phyloP scores from a whole-genome alignment of 2,797 vertebrate species.

The Cynopterus sphinx region DNA sequence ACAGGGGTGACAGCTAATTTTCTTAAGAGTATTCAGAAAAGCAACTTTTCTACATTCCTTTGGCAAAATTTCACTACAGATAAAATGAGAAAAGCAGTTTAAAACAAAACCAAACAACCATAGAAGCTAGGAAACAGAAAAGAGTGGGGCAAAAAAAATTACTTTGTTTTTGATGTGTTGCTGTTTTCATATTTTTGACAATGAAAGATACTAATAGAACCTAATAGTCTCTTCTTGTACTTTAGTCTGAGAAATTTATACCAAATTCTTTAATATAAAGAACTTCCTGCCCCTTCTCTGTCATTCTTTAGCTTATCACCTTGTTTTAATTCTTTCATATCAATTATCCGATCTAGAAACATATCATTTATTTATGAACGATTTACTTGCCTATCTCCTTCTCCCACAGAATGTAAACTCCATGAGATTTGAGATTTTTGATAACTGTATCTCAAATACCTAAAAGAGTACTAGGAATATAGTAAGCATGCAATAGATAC shows the following conservation, averaged over 20 bases:
- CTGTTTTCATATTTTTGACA: conserved; percentile 13
- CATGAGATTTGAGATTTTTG: background rate
- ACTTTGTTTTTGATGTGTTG: background rate
- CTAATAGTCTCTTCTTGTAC: background rate
- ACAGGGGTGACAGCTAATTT: background rate
- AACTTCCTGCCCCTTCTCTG: background rate
- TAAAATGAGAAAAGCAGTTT: background rate
- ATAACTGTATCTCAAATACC: conserved; percentile 7
- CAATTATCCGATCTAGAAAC: background rate
- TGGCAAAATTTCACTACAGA: background rate
- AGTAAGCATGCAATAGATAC: background rate
- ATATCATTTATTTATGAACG: background rate
- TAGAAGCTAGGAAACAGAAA: conserved; percentile 23
- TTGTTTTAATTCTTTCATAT: conserved; percentile 1
- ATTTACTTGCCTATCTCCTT: conserved; percentile 25
- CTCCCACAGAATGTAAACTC: background rate
- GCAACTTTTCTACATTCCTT: background rate
- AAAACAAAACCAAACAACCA: conserved; percentile 37
- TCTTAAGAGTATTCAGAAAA: background rate
- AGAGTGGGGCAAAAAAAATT: background rate
- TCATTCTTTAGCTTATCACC: background rate
- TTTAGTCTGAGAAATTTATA: background rate
- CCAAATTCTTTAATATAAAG: background rate
- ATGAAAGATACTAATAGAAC: conserved; percentile 24
- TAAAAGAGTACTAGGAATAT: background rate